Evolutionary conservation across 2,888 invertebrate species (phyloP).

Genomic region (Drosophila vallismaia): DNA sequence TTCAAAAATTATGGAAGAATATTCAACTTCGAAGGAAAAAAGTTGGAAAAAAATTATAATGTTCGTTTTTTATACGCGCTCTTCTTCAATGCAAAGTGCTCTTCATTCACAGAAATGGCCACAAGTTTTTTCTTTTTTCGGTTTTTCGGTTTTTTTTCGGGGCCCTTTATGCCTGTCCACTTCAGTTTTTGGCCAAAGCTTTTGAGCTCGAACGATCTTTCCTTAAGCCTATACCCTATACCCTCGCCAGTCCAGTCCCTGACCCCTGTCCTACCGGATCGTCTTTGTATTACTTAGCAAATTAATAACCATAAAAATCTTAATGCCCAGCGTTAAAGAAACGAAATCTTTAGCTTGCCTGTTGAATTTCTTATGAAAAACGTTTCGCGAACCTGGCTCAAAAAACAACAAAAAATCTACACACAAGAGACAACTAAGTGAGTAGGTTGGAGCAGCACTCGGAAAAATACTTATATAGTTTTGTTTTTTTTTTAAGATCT

Average conservation of each 20-base stretch:
- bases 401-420: slow-evolving; percentile 26
- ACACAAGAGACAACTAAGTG: slow-evolving; percentile 21
- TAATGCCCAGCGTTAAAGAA: slow-evolving; percentile 72
- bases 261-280: slow-evolving; percentile 38
- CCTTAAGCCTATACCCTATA: slow-evolving; percentile 5
- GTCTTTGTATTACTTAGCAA: slow-evolving; percentile 75
- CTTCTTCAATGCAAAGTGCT: slow-evolving; percentile 71
- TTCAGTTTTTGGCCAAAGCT: slow-evolving; percentile 15
- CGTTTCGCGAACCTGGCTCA: slow-evolving; percentile 55
- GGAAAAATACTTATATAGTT: neutral
- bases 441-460: slow-evolving; percentile 16
- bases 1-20: neutral
- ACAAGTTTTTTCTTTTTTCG: slow-evolving; percentile 9
- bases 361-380: slow-evolving; percentile 77
- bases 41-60: slow-evolving; percentile 1
- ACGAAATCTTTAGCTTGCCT: slow-evolving; percentile 76
- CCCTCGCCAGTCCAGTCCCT: neutral
- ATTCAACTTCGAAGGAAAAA: neutral
- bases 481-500: no score
- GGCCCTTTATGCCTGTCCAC: slow-evolving; percentile 31
- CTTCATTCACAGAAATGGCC: slow-evolving; percentile 69
- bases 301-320: slow-evolving; percentile 79
- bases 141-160: slow-evolving; percentile 10
- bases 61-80: slow-evolving; percentile 17
- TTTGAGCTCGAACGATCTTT: slow-evolving; percentile 22